Base-by-base conservation (phyloP, 2,888 invertebrate species). In the Sesia apiformis region DNA sequence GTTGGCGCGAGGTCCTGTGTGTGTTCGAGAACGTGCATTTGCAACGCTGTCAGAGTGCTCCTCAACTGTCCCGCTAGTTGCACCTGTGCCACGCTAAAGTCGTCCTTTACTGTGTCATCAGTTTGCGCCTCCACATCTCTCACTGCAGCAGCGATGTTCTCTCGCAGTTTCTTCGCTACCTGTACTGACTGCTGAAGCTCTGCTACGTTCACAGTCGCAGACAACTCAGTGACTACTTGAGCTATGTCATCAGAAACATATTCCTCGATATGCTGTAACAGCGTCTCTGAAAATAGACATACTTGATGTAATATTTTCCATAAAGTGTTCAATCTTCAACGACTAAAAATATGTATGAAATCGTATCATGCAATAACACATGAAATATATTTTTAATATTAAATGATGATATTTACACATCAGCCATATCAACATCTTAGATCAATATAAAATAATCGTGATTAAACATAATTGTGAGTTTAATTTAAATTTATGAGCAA, bases 221-320 rank as follows among this genome's bases (percentile, higher is more conserved):
- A 59, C 55, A 71, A 57, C 7, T 63, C 57, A 39, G 66, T 57
- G 4, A 74, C 60, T n/a, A 63, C 51, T 54, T 65, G 62, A 6
- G 59, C 51, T 38, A 67, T 56, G 52, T 67, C 62, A 8, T 61
- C 57, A 3, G 70, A 70, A 53, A 63, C 59, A 52, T 72, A 69
- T 41, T 67, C 66, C 40, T 70, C 63, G 38, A 76, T 69, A 39
- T 69, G 71, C 38, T 65, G 61, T 41, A 70, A 57, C 5, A 75
- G 58, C 39, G 52, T 8, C 51, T 56, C 58, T 58, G 58, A 46
- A 58, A 58, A 53, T 46, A 46, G 23, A 23, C 23, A 23, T 23
- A 23, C 23, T 23, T 23, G 23, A 23, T 23, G 23, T 23, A 23
- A 23, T 23, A 23, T 23, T 23, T 23, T 23, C 23, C 23, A 23